Base-by-base conservation (phyloP, 2,797 vertebrate species). In the Sebastes itinus region DNA sequence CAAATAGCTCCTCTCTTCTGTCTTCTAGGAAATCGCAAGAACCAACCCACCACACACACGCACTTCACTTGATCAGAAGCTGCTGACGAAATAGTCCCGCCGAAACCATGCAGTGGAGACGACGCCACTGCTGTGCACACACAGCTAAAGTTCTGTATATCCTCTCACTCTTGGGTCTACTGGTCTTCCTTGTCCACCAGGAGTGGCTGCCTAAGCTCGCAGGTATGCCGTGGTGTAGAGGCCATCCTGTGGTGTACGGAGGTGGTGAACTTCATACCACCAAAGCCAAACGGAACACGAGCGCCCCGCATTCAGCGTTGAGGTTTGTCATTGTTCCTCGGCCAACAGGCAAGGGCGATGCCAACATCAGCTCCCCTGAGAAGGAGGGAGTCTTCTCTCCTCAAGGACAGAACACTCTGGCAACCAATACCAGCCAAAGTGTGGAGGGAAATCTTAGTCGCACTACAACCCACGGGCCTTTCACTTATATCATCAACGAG, bases 401-500 rank as follows among this genome's bases (percentile, higher is more conserved):
- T 11, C 96, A 94, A 89, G 95, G 91, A 55, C 94, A 96, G 68
- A 94, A 94, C 1, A 95, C 93, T 0, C 83, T 95, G 68, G 93
- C 93, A 12, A 95, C 95, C 38, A 97, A 97, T 27, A 92, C 92
- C 72, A 98, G 94, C 86, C 95, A 96, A 87, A 97, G 95, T 68
- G 94, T 88, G 0, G 94, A 96, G 30, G 94, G 76, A 94, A 95
- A 30, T 90, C 78, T 0, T 81, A 62, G 90, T 3, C 85, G 88
- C 42, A 84, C 88, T 14, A 67, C 93, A 7, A 92, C 91, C 46
- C 87, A 77, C 0, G 96, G 97, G 73, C 96, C 96, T 14, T 99
- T 98, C 89, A 94, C 94, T 59, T 99, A 99, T 5, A 83, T 97
- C 82, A 96, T 98, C 83, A 98, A 99, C 0, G 97, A 99, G 83